Evolutionary conservation across 2,888 invertebrate genomes (phyloP).

Genomic region (Anarsia innoxiella): DNA sequence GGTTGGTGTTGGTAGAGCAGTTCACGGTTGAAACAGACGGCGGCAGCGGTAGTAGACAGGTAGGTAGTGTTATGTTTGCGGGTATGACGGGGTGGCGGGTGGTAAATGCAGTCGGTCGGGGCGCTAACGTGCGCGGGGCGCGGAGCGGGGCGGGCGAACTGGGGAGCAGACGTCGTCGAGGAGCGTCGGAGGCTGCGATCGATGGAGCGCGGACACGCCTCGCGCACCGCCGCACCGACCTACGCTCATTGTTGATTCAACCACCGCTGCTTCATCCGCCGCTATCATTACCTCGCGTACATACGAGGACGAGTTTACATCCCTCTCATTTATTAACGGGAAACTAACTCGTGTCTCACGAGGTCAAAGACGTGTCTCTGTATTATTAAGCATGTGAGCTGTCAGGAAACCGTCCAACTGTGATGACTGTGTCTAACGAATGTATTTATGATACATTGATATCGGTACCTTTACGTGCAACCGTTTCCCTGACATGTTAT

Average conservation of each 20-base stretch:
- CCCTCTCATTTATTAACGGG: constrained; percentile 6
- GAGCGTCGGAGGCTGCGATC: constrained; percentile 68
- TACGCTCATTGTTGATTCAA: constrained; percentile 6
- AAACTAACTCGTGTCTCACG: constrained; percentile 8
- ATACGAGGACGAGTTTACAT: constrained; percentile 7
- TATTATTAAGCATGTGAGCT: constrained; percentile 45
- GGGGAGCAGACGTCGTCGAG: constrained; percentile 66
- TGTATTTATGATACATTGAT: constrained; percentile 61
- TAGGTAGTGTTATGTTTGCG: constrained; percentile 23
- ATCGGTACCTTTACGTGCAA: constrained; percentile 54
- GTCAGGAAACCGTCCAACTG: constrained; percentile 60
- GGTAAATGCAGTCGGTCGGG: constrained; percentile 28
- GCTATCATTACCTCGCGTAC: constrained; percentile 8
- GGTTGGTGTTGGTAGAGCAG: constrained; percentile 20
- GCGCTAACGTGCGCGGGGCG: constrained; percentile 40
- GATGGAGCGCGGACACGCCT: constrained; percentile 56
- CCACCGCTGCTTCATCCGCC: constrained; percentile 17
- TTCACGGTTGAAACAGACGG: constrained; percentile 22
- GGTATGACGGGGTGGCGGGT: constrained; percentile 34
- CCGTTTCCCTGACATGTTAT: constrained; percentile 46
- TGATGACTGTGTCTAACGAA: constrained; percentile 71
- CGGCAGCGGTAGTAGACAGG: constrained; percentile 32
- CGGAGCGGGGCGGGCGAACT: neutral
- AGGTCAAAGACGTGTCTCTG: constrained; percentile 32
- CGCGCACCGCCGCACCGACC: constrained; percentile 21